These are phyloP conservation scores for Clarias laeviceps DNA, from an alignment of 2,797 vertebrate species.

Conservation along the genomic window DNA sequence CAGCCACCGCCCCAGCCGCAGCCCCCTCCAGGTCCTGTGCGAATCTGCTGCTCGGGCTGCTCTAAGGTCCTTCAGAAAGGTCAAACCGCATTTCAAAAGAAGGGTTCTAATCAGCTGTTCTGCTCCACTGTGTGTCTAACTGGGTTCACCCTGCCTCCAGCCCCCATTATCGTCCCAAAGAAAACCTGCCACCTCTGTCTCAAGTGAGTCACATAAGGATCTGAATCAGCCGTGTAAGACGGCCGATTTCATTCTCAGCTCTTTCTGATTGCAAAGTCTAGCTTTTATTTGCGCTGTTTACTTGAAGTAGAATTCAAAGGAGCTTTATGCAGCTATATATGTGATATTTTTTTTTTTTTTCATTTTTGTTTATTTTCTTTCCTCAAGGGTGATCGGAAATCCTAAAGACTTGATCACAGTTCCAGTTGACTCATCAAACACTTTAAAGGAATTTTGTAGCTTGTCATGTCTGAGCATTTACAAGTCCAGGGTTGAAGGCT, in stretches of 20 bases:
- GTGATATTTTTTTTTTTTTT: not conserved
- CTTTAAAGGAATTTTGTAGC: slow-evolving; percentile 91
- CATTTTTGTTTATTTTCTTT: not conserved
- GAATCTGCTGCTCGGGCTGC: slow-evolving; percentile 94
- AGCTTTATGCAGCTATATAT: not conserved
- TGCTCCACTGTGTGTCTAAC: slow-evolving; percentile 98
- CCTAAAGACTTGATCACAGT: slow-evolving; percentile 95
- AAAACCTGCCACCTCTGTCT: slow-evolving; percentile 91
- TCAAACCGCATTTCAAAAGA: slow-evolving; percentile 97
- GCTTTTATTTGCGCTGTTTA: not conserved
- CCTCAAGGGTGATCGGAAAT: slow-evolving; percentile 86
- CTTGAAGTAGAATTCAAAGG: not conserved
- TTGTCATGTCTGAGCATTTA: slow-evolving; percentile 89
- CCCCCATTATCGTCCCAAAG: slow-evolving; percentile 76
- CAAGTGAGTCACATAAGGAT: slow-evolving; percentile 72
- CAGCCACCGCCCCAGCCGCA: slow-evolving; percentile 73
- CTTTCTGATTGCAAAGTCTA: not conserved
- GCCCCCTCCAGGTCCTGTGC: slow-evolving; percentile 71
- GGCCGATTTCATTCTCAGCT: not conserved
- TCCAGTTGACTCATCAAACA: slow-evolving; percentile 81
- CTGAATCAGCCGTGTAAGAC: not conserved
- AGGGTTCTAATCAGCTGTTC: slow-evolving; percentile 98
- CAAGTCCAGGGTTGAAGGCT: slow-evolving; percentile 82
- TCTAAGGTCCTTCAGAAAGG: slow-evolving; percentile 94
- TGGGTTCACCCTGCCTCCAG: slow-evolving; percentile 82